These are phyloP conservation scores for Astreopora myriophthalma DNA, from an alignment of 64 coral and sea anemone species.

Conservation along the genomic window DNA sequence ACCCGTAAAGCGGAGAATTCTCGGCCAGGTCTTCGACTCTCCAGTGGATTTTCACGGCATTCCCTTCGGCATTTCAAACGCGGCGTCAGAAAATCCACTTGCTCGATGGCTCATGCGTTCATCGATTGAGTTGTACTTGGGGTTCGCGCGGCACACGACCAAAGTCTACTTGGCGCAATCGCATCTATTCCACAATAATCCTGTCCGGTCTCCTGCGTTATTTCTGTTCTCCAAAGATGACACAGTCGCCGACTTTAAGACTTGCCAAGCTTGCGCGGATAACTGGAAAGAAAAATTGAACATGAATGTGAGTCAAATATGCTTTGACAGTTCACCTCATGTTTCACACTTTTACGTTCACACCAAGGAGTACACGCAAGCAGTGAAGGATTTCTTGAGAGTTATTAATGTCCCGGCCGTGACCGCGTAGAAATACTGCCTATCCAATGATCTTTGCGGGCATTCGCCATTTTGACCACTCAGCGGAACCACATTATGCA, in stretches of 20 bases:
- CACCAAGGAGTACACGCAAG: slow-evolving; percentile 72
- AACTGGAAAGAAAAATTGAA: slow-evolving; percentile 62
- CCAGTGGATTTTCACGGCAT: slow-evolving; percentile 92
- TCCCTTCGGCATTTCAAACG: slow-evolving; percentile 83
- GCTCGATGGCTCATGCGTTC: slow-evolving; percentile 60
- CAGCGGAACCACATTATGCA: too few species aligned
- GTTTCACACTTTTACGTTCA: slow-evolving; percentile 95
- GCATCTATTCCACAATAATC: slow-evolving; percentile 78
- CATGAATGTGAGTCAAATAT: slow-evolving; percentile 68
- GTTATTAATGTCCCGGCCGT: slow-evolving; percentile 17
- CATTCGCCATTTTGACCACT: background rate
- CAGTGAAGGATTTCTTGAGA: slow-evolving; percentile 64
- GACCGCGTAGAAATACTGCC: background rate
- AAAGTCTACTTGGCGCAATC: slow-evolving; percentile 84
- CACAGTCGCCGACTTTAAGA: slow-evolving; percentile 63
- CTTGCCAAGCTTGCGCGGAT: slow-evolving; percentile 41
- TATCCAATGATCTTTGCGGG: background rate
- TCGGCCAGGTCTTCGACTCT: slow-evolving; percentile 91
- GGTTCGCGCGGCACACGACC: slow-evolving; percentile 62
- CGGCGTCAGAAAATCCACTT: slow-evolving; percentile 57
- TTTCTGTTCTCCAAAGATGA: slow-evolving; percentile 90
- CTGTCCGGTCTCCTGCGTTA: slow-evolving; percentile 73
- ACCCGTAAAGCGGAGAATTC: slow-evolving; percentile 79
- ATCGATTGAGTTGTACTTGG: slow-evolving; percentile 69
- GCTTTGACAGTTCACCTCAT: slow-evolving; percentile 88